Conservation (phyloP, 2,888 invertebrate species). For the Drosophila nr. perissopoda region DNA sequence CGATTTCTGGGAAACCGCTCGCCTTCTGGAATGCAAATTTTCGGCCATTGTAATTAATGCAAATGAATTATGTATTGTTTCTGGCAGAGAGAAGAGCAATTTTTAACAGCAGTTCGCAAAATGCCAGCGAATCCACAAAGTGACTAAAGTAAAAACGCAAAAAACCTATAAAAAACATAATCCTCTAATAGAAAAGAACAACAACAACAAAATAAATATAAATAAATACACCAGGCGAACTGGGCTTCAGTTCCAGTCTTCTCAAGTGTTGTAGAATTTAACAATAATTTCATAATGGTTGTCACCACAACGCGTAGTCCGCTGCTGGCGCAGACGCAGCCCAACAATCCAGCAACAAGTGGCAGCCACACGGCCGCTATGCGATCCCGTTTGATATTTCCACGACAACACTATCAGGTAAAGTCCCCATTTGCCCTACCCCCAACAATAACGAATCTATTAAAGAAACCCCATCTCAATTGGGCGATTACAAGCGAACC, state of each 20-base stretch:
- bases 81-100: constrained; percentile 28
- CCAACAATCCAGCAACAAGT: constrained; percentile 60
- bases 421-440: constrained; percentile 6
- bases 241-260: constrained; percentile 8
- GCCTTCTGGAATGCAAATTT: constrained; percentile 53
- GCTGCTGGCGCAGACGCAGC: constrained; percentile 72
- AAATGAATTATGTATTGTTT: constrained; percentile 57
- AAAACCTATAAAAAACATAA: constrained; percentile 1
- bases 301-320: constrained; percentile 83
- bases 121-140: constrained; percentile 57
- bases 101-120: constrained; percentile 35
- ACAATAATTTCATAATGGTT: constrained; percentile 67
- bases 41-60: constrained; percentile 47
- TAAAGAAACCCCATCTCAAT: constrained; percentile 1
- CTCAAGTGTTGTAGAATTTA: constrained; percentile 10
- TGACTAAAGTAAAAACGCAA: constrained; percentile 21
- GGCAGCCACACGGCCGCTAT: constrained; percentile 67
- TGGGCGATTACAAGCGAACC: constrained; percentile 18
- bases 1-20: constrained; percentile 35
- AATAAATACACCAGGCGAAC: constrained; percentile 9
- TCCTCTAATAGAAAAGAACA: not conserved
- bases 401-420: constrained; percentile 83
- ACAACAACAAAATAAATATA: not conserved
- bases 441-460: not conserved
- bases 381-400: constrained; percentile 83